Evolutionary conservation across 2,113 vertebrate species (phyloP).

Genomic region (Zosterops borbonicus): DNA sequence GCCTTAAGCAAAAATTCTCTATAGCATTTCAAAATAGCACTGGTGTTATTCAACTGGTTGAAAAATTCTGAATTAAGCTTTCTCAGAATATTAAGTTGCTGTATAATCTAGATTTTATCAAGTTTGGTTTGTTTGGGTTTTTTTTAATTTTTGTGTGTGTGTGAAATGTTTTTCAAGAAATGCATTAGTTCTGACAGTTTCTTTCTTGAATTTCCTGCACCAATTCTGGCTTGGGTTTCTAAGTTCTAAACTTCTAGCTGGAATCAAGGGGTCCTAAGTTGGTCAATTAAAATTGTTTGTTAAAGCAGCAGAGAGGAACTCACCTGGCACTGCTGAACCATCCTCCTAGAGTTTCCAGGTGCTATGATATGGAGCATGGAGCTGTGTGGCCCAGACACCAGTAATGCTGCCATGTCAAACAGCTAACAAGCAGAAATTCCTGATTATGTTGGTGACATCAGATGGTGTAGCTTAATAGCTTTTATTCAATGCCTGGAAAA

Average conservation of each 20-base stretch:
- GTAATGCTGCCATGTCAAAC: background rate
- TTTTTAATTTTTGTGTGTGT: background rate
- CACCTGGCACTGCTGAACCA: background rate
- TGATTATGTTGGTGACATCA: background rate
- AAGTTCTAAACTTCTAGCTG: background rate
- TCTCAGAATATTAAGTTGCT: background rate
- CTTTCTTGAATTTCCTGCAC: background rate
- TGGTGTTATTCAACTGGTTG: background rate
- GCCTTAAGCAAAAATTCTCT: background rate
- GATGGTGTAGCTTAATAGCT: background rate
- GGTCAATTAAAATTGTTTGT: background rate
- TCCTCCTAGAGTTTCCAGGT: background rate
- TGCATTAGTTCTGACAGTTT: background rate
- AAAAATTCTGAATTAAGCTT: background rate
- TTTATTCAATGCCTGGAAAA: background rate
- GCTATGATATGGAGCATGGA: background rate
- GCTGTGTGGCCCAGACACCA: background rate
- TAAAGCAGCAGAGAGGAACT: background rate
- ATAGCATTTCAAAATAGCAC: background rate
- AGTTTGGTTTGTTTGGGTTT: background rate
- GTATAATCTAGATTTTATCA: background rate
- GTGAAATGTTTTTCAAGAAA: background rate
- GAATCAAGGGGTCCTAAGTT: background rate
- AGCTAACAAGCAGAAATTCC: background rate
- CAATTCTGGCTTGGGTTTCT: background rate